A percentile compares a stretch with the other conserved stretches of the same genome.
Conservation (phyloP, 2,888 invertebrate genomes). For the Reticulitermes lucifugus region DNA sequence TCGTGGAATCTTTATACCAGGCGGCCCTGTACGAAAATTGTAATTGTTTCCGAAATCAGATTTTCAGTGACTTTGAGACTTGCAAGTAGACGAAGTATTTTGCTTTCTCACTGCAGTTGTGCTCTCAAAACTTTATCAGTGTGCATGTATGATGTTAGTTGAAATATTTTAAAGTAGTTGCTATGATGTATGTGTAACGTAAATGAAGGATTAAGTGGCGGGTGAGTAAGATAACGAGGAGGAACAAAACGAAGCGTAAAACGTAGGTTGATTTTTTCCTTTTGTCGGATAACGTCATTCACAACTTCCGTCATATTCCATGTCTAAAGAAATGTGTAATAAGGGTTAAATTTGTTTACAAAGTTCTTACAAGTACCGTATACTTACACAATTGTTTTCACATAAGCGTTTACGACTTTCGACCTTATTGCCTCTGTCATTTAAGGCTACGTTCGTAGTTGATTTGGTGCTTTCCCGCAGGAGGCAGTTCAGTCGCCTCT, state of each 20-base stretch:
- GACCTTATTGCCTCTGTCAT: slow-evolving; percentile 39
- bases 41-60: no score
- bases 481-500: slow-evolving; percentile 50
- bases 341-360: neutral
- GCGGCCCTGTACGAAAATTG: no score
- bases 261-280: slow-evolving; percentile 16
- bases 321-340: neutral
- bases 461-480: slow-evolving; percentile 51
- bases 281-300: slow-evolving; percentile 37
- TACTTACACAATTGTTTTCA: neutral
- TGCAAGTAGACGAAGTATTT: no score
- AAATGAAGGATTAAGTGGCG: neutral
- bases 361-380: neutral
- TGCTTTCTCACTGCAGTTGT: no score
- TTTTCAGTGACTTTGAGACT: no score
- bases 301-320: slow-evolving; percentile 42
- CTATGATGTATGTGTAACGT: neutral
- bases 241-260: slow-evolving; percentile 31
- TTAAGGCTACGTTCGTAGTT: slow-evolving; percentile 40
- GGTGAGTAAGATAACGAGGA: neutral
- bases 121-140: no score
- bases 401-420: slow-evolving; percentile 34
- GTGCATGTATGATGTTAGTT: no score
- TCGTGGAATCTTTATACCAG: no score
- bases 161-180: neutral